Conservation (phyloP, 2,888 invertebrate species). For the Lepidocyrtinus sp. region DNA sequence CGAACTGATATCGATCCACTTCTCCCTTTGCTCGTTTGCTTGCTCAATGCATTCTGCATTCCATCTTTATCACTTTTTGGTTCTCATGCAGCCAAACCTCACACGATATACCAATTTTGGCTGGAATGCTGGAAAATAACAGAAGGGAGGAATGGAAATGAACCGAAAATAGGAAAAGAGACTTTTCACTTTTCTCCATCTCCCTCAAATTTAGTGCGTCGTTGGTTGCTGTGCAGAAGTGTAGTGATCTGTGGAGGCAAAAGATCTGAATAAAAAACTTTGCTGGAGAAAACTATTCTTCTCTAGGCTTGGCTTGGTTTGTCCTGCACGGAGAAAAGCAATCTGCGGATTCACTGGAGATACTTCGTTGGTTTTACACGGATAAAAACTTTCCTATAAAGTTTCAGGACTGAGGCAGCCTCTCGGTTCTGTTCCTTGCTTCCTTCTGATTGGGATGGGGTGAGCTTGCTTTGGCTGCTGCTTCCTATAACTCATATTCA, state of each 20-base stretch:
- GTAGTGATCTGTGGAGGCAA: slow-evolving; percentile 11
- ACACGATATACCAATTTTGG: too few species aligned
- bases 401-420: slow-evolving; percentile 8
- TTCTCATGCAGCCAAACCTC: too few species aligned
- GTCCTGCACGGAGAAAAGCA: slow-evolving; percentile 36
- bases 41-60: too few species aligned
- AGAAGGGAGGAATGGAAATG: not conserved
- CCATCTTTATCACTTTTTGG: too few species aligned
- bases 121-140: too few species aligned
- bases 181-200: slow-evolving; percentile 26
- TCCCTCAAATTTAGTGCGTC: slow-evolving; percentile 42
- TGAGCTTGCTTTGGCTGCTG: slow-evolving; percentile 43
- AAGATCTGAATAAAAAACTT: slow-evolving; percentile 2
- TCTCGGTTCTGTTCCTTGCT: slow-evolving; percentile 3
- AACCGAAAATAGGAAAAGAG: slow-evolving; percentile 6
- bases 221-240: slow-evolving; percentile 43
- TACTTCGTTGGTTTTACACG: too few species aligned
- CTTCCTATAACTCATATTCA: not conserved
- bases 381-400: slow-evolving; percentile 18
- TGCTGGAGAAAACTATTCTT: not conserved
- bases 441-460: slow-evolving; percentile 39
- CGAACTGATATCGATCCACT: slow-evolving; percentile 50
- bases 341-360: slow-evolving; percentile 32
- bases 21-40: too few species aligned
- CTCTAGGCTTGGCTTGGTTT: not conserved